Base-by-base conservation (phyloP, 1,140 invertebrate species). In the Aphelenchoides fujianensis region DNA sequence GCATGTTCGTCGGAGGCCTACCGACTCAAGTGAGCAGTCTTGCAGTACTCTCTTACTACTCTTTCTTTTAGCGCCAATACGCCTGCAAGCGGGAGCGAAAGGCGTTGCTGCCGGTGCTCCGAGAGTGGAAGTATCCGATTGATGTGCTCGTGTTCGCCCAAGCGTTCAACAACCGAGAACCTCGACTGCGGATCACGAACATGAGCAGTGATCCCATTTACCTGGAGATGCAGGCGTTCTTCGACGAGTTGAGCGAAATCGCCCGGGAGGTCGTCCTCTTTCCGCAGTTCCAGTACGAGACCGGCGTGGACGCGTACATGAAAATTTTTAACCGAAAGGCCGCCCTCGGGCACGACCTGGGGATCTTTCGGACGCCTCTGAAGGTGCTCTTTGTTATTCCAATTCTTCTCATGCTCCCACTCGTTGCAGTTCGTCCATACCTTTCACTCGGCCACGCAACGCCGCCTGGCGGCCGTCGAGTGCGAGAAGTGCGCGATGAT, bases 361-460 rank as follows among this genome's bases (percentile, higher is more conserved):
- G 34, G 7, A 19, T 59, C 5, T 59, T 59, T 23, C 28, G 23
- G 19, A 19, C 19, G 5, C 55, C 55, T 30, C 28, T 59, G 27
- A 59, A 59, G 19, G 55, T n/a, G n/a, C n/a, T n/a, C n/a, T 59
- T 59, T 59, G 55, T 23, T 7, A 59, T 59, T 59, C 28, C 28
- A 59, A 59, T 59, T 59, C 34, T 5, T 16, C 7, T 59, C 41
- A 16, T 23, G 23, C 12, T 23, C 23, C 41, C 23, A 48, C 23
- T 48, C 12, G 5, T 59, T 59, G n/a, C 34, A 59, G 55, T 59
- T 7, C 19, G 55, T 19, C 34, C 5, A 5, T 7, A 59, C 5
- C 7, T 19, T 59, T 5, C 55, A 23, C 34, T 5, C 5, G 23
- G 27, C 5, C 5, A 59, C 55, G 28, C 5, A 32, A 23, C 55